Evolutionary conservation across 2,113 vertebrate genomes (phyloP).

Genomic region (Platichthys flesus): DNA sequence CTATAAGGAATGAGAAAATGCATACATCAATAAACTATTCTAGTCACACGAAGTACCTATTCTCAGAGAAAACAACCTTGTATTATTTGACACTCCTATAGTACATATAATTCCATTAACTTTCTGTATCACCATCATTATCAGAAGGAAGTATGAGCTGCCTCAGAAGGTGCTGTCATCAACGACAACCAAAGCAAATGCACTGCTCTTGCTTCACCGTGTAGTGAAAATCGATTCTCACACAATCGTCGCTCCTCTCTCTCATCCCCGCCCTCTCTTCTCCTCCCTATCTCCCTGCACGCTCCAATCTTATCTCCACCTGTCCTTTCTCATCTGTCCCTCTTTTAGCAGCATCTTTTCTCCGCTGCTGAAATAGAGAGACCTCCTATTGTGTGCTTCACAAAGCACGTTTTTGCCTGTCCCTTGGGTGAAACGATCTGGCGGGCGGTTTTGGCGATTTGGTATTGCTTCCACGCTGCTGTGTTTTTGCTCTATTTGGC

Average conservation of each 20-base stretch:
- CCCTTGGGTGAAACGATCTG: not conserved
- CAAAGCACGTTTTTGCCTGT: conserved; percentile 33
- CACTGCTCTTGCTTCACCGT: conserved; percentile 13
- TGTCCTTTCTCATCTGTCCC: conserved; percentile 39
- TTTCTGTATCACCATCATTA: not conserved
- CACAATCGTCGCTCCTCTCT: not conserved
- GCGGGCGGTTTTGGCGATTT: conserved; percentile 8
- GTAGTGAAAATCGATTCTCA: conserved; percentile 33
- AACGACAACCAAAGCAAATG: conserved; percentile 7
- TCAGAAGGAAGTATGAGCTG: not conserved
- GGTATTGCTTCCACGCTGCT: conserved; percentile 8
- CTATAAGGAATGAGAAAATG: not conserved
- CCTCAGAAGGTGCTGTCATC: not conserved
- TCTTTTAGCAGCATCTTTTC: conserved; percentile 41
- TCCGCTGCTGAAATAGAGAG: conserved; percentile 35
- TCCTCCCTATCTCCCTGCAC: conserved; percentile 4
- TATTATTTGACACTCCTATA: not conserved
- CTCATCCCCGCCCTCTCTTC: not conserved
- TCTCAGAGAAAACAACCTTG: no score
- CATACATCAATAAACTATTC: no score
- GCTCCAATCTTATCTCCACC: conserved; percentile 51
- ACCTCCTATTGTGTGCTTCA: conserved; percentile 46
- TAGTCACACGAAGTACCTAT: no score
- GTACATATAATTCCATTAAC: not conserved
- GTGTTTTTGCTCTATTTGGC: conserved; percentile 19